Evolutionary conservation across 2,113 vertebrate species (phyloP), one percentile per base, ranked within the genome.

Genomic region (Pygathrix nemaeus): DNA sequence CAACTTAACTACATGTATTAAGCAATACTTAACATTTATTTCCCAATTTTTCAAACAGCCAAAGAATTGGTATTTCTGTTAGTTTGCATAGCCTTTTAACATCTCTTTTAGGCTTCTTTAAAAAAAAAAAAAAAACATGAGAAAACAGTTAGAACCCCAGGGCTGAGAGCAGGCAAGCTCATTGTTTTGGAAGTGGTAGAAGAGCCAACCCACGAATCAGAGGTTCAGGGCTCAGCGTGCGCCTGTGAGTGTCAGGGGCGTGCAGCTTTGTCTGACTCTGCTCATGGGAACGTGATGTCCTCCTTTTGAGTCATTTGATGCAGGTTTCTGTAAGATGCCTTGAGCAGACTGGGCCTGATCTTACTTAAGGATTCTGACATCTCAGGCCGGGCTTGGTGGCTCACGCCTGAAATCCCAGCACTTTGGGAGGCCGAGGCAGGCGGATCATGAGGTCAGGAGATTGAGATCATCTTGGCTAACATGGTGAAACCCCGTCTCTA

Each of bases 241-340:
- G 52, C 73, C 52, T 3, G 3, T 4, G 27, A 27, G 38, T 32
- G 27, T 57, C 32, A 1, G 50, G 48, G 21, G 45, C 38, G 0
- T 2, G 11, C 18, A 40, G 20, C 23, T 25, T 57, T 10, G 4
- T 23, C 73, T 40, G 32, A 17, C 11, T 43, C 40, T 57, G 35
- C 88, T 55, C 50, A 32, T 25, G 4, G 25, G 45, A 30, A 73
- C 6, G 12, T 21, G 27, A 9, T 2, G 16, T 4, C 66, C 40
- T 96, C 91, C 76, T 87, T 70, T 59, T 25, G 8, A 27, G 61
- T 40, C 86, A 72, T 32, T 17, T n/a, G 40, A 35, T 45, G 35
- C 32, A 32, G 57, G 48, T 82, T 89, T 96, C 92, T 93, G 25
- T 70, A 87, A 92, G 68, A 80, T 48, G 50, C 48, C 35, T 38